Conservation (phyloP, 2,797 vertebrate genomes). For the Melanogrammus aeglefinus region DNA sequence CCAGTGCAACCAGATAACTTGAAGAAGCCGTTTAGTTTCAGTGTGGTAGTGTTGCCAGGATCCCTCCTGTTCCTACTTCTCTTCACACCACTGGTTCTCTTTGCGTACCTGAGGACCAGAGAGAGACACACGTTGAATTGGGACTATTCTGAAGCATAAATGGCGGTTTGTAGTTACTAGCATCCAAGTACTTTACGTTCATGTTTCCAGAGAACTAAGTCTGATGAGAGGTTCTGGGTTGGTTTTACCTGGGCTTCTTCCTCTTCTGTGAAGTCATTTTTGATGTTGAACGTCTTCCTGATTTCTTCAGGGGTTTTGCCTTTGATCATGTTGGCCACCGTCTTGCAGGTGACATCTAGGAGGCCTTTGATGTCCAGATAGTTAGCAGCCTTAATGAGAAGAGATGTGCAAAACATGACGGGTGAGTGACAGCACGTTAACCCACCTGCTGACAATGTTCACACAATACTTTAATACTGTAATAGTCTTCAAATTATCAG, state of each 20-base stretch:
- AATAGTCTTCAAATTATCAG: no score
- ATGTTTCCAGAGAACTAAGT: not conserved
- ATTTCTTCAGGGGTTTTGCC: conserved; percentile 99
- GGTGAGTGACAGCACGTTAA: not conserved
- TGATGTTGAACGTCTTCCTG: conserved; percentile 99
- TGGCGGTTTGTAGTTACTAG: not conserved
- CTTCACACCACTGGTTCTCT: conserved; percentile 99
- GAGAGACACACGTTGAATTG: not conserved
- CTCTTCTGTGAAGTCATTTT: conserved; percentile 99
- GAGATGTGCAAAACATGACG: not conserved
- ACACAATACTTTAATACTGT: not conserved
- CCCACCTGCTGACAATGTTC: not conserved
- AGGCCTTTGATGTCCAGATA: conserved; percentile 98
- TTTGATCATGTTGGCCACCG: conserved; percentile 97
- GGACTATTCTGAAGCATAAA: not conserved
- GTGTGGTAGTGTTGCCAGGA: conserved; percentile 77
- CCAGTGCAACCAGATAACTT: conserved; percentile 93
- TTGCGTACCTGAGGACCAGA: conserved; percentile 85
- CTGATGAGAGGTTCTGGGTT: not conserved
- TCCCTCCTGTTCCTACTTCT: conserved; percentile 79
- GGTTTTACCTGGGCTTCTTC: conserved; percentile 94
- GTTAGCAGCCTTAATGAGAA: conserved; percentile 87
- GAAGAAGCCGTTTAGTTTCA: conserved; percentile 79
- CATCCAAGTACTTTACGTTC: not conserved
- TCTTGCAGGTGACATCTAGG: conserved; percentile 94